A percentile compares a stretch with the other conserved stretches of the same genome.
Conservation (phyloP, 2,113 vertebrate genomes). For the Lophius piscatorius region DNA sequence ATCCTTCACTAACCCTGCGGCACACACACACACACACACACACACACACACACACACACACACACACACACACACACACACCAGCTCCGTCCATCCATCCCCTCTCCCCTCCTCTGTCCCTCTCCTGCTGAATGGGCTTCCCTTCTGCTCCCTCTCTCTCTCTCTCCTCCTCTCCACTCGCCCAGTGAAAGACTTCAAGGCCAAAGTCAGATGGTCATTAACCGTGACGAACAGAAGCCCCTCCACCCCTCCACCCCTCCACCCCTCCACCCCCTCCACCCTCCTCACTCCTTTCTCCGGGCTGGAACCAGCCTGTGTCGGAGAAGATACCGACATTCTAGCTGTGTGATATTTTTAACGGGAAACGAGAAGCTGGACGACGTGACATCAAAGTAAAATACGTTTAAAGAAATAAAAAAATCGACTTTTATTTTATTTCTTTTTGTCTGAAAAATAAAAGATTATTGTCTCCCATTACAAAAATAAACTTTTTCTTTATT, state of each 20-base stretch:
- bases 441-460: background rate
- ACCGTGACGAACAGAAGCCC: conserved; percentile 63
- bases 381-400: too few species aligned
- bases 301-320: conserved; percentile 21
- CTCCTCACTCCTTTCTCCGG: conserved; percentile 8
- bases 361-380: too few species aligned
- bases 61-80: conserved; percentile 22
- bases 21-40: conserved; percentile 59
- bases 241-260: background rate
- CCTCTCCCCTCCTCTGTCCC: conserved; percentile 44
- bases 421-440: background rate
- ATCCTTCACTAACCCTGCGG: conserved; percentile 79
- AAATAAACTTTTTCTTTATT: too few species aligned
- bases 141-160: conserved; percentile 21
- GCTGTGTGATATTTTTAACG: conserved; percentile 1
- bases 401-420: too few species aligned
- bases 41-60: conserved; percentile 23
- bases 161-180: conserved; percentile 34
- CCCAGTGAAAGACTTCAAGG: conserved; percentile 76
- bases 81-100: conserved; percentile 13
- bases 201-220: conserved; percentile 76
- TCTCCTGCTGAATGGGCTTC: conserved; percentile 58
- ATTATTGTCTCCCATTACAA: too few species aligned
- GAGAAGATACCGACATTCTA: background rate
- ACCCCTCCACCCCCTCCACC: background rate